Base-by-base conservation (phyloP, 2,797 vertebrate species). In the Pteronotus mesoamericanus region DNA sequence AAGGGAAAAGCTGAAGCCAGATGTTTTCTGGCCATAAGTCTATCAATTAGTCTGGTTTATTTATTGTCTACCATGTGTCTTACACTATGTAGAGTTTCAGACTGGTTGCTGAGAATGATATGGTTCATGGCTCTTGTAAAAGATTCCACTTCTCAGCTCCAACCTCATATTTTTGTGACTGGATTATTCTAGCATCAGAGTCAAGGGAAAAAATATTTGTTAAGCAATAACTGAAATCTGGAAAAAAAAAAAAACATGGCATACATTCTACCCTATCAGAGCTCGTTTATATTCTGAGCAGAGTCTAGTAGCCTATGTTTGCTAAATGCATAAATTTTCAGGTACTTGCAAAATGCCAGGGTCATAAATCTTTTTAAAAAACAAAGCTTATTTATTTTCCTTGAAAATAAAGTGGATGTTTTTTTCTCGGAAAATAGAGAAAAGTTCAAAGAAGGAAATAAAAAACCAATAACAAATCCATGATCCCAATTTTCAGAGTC, bases 351-450 rank as follows among this genome's bases (percentile, higher is more conserved):
- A 97, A 97, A 95, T 96, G 75, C 89, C 64, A 89, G 79, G 64
- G 66, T 86, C 83, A 89, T 96, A 97, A 96, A 96, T 97, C 83
- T 97, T 96, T 96, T 97, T 95, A 2, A 64, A 96, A 97, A 90
- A 92, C 82, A 95, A 97, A 95, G 75, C 86, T 92, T 91, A 91
- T 96, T 97, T 96, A 96, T 96, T 96, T 96, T 93, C 77, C 66
- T 80, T 82, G 77, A 95, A 94, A 96, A 88, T 82, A 55, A 95
- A 92, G 78, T 46, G 9, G 19, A 0, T 46, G 75, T 71, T 78
- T 57, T 19, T n/a, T 16, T 1, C 18, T 46, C 89, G 34, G 24
- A 93, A 94, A 97, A 94, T 26, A 95, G 26, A 94, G 39, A 88
- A 93, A 92, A 89, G 3, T 34, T 91, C 79, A 94, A 85, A 92